These are phyloP conservation scores for Garrulus glandarius DNA, from an alignment of 2,797 vertebrate species.

Conservation along the genomic window DNA sequence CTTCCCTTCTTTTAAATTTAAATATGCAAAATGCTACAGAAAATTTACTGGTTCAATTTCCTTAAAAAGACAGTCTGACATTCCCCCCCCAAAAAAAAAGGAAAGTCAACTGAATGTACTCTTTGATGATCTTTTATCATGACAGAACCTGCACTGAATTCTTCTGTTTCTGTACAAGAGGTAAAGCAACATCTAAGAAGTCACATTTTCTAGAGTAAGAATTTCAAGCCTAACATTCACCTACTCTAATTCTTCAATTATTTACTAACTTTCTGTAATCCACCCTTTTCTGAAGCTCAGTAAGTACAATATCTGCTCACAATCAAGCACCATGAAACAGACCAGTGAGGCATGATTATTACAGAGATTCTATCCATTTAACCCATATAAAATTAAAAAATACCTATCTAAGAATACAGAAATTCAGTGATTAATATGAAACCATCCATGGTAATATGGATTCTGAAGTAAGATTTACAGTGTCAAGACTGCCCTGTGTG, in stretches of 20 bases:
- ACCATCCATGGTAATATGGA: neutral
- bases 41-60: neutral
- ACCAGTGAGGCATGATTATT: neutral
- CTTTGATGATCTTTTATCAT: neutral
- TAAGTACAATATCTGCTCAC: neutral
- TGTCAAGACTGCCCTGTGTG: neutral
- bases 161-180: neutral
- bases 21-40: neutral
- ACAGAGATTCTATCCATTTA: neutral
- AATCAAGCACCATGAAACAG: neutral
- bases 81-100: neutral
- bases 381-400: neutral
- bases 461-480: neutral
- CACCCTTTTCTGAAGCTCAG: neutral
- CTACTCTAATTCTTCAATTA: neutral
- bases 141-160: neutral
- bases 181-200: neutral
- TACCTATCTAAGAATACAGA: neutral
- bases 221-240: neutral
- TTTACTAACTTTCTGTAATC: neutral
- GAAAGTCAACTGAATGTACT: neutral
- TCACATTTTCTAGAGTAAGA: neutral
- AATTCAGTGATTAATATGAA: neutral
- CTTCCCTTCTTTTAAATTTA: neutral
- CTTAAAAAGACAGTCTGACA: neutral